Evolutionary conservation across 1,140 invertebrate species (phyloP).

Genomic region (Pollicipes pollicipes): DNA sequence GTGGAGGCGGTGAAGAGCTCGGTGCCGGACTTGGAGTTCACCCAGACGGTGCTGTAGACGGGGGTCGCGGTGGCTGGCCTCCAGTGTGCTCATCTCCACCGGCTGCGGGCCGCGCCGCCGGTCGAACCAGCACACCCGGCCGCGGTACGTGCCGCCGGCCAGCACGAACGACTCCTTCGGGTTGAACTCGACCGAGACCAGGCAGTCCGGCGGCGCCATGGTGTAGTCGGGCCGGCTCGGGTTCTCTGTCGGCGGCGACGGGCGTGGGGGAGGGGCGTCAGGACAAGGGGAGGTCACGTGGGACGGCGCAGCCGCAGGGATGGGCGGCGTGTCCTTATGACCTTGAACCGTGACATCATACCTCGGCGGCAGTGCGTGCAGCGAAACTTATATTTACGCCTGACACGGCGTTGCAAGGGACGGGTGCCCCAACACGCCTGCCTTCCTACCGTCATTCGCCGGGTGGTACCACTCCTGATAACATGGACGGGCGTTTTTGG

Average conservation of each 20-base stretch:
- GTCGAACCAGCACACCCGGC: constrained; percentile 53
- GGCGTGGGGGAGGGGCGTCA: too few relatives aligned
- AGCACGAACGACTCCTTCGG: constrained; percentile 72
- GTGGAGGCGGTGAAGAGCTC: constrained; percentile 78
- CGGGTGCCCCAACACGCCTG: too few relatives aligned
- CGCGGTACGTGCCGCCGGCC: constrained; percentile 44
- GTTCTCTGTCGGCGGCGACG: constrained; percentile 49
- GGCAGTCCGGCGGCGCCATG: constrained; percentile 51
- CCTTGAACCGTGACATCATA: too few relatives aligned
- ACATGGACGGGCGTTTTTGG: too few relatives aligned
- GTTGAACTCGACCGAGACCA: constrained; percentile 78
- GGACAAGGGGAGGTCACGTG: too few relatives aligned
- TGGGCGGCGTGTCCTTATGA: too few relatives aligned
- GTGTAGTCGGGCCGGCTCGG: constrained; percentile 66
- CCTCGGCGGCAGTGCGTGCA: too few relatives aligned
- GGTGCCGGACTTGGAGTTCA: constrained; percentile 66
- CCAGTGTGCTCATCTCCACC: constrained; percentile 40
- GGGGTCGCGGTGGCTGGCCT: constrained; percentile 59
- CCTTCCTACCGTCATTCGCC: too few relatives aligned
- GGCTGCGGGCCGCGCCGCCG: constrained; percentile 49
- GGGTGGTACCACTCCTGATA: too few relatives aligned
- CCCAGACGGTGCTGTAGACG: constrained; percentile 56
- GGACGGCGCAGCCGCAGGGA: too few relatives aligned
- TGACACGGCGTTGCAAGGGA: too few relatives aligned
- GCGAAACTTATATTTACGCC: too few relatives aligned